Percentiles rank a stretch among this genome's conserved stretches.
Evolutionary conservation across 1,140 invertebrate species (phyloP).

Genomic region (Halesus radiatus): DNA sequence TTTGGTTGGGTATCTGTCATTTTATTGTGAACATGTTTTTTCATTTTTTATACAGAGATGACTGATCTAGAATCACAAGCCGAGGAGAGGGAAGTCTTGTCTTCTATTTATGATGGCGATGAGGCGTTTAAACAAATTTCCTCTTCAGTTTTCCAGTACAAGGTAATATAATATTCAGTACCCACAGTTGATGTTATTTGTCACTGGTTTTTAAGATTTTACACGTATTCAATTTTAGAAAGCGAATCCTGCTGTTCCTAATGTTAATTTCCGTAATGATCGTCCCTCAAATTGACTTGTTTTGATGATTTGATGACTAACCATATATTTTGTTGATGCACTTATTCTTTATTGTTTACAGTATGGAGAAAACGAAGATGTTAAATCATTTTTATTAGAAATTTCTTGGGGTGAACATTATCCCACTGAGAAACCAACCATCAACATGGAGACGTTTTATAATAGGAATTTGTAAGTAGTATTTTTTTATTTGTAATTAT

Average conservation of each 20-base stretch:
- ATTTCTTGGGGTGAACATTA: conserved; percentile 89
- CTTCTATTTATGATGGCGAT: conserved; percentile 96
- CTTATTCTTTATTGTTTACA: conserved; percentile 65
- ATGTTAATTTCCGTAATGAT: no score
- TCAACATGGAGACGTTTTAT: conserved; percentile 94
- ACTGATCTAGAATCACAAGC: conserved; percentile 78
- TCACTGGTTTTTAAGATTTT: no score
- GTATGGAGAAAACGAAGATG: conserved; percentile 86
- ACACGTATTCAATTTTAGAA: no score
- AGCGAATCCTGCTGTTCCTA: no score
- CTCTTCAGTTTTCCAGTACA: conserved; percentile 88
- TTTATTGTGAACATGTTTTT: conserved; percentile 17
- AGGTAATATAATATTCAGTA: conserved; percentile 72
- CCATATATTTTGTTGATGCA: no score
- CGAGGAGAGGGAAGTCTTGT: conserved; percentile 91
- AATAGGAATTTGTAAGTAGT: conserved; percentile 91
- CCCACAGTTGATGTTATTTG: no score
- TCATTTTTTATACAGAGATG: conserved; percentile 44
- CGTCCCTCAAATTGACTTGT: no score
- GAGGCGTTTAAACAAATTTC: conserved; percentile 86
- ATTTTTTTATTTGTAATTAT: no score
- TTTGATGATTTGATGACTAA: no score
- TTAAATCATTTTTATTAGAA: conserved; percentile 89
- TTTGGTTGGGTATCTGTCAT: neutral
- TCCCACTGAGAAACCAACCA: conserved; percentile 83